phyloP scores from a whole-genome alignment of 2,113 vertebrate species.

The Peromyscus polionotus region DNA sequence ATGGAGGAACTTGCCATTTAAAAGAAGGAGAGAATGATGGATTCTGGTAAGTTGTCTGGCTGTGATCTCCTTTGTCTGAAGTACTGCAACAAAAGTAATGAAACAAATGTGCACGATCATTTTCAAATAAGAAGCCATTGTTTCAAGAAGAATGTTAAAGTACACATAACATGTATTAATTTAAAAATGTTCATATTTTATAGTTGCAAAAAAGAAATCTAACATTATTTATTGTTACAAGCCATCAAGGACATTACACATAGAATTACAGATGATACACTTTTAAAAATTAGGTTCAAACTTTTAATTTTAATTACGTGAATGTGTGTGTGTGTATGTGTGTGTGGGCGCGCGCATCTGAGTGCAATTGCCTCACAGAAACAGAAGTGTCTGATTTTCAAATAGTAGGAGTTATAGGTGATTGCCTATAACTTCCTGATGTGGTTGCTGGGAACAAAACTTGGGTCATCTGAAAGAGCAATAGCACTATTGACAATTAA shows the following conservation, averaged over 20 bases:
- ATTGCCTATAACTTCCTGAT: background rate
- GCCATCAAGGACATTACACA: background rate
- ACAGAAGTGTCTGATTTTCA: background rate
- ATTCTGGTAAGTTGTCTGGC: slow-evolving; percentile 92
- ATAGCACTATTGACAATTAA: background rate
- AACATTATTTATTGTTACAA: background rate
- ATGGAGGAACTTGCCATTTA: slow-evolving; percentile 96
- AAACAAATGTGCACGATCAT: slow-evolving; percentile 31
- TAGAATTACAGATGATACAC: background rate
- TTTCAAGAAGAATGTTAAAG: background rate
- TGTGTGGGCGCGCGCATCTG: background rate
- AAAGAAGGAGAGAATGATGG: slow-evolving; percentile 96
- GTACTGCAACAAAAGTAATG: background rate
- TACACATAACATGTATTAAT: background rate
- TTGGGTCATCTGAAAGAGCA: background rate
- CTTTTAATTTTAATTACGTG: background rate
- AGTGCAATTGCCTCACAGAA: background rate
- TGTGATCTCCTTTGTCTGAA: slow-evolving; percentile 4
- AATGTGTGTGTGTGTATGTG: background rate
- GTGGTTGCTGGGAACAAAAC: background rate
- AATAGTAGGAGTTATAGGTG: background rate
- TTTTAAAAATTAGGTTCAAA: background rate
- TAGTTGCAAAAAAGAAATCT: slow-evolving; percentile 26
- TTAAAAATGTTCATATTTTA: background rate
- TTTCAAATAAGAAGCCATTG: background rate